Conservation (phyloP, 2,113 vertebrate genomes). For the Epinephelus moara region DNA sequence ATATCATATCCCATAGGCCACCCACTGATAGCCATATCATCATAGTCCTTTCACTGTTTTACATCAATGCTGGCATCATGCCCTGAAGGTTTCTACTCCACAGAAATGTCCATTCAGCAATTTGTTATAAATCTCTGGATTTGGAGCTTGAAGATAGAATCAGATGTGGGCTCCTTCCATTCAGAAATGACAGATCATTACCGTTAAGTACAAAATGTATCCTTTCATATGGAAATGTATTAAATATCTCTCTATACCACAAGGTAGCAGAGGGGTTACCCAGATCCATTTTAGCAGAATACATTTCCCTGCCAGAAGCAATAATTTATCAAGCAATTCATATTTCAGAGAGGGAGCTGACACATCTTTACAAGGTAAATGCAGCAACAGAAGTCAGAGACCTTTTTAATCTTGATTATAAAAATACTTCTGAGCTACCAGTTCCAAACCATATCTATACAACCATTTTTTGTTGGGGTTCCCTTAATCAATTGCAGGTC, state of each 20-base stretch:
- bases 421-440: neutral
- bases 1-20: neutral
- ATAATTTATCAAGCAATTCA: conserved; percentile 40
- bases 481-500: neutral
- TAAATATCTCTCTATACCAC: neutral
- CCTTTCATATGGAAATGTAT: conserved; percentile 35
- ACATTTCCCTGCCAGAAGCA: neutral
- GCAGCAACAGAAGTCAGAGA: neutral
- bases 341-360: conserved; percentile 31
- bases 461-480: neutral
- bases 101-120: conserved; percentile 30
- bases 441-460: neutral
- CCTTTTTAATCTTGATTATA: neutral
- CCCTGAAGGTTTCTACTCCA: conserved; percentile 3
- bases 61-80: neutral
- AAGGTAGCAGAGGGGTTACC: conserved; percentile 4
- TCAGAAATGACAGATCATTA: conserved; percentile 23
- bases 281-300: conserved; percentile 1
- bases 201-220: conserved; percentile 15
- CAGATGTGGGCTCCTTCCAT: conserved; percentile 1
- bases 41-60: neutral
- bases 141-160: neutral
- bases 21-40: neutral
- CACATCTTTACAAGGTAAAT: neutral
- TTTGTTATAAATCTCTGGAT: neutral